phyloP scores from a whole-genome alignment of 2,113 vertebrate species.

The Myotis davidii region DNA sequence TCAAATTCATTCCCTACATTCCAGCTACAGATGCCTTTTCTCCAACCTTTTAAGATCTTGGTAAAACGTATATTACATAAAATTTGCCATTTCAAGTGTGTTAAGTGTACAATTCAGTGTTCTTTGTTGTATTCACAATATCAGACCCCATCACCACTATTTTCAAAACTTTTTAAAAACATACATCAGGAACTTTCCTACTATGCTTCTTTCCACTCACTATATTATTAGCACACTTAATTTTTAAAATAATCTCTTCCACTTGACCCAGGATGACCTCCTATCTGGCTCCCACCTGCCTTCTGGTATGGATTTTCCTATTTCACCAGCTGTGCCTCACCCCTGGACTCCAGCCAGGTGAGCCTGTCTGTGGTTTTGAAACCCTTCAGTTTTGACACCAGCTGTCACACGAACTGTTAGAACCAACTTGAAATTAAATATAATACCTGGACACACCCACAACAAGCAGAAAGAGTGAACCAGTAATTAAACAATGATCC shows the following conservation, averaged over 20 bases:
- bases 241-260: background rate
- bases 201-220: background rate
- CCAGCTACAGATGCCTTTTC: background rate
- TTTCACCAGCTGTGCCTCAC: too few relatives aligned
- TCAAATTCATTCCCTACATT: background rate
- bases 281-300: background rate
- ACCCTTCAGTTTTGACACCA: background rate
- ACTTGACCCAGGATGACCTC: background rate
- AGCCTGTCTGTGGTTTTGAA: background rate
- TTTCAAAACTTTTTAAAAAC: background rate
- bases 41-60: background rate
- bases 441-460: background rate
- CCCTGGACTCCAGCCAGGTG: background rate
- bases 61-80: background rate
- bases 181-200: background rate
- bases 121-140: background rate
- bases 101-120: background rate
- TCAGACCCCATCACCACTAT: accelerated
- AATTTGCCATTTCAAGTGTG: background rate
- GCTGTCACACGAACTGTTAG: background rate
- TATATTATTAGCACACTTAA: background rate
- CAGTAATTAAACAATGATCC: background rate
- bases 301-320: background rate
- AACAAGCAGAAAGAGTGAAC: background rate
- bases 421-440: background rate